Evolutionary conservation across 2,113 vertebrate genomes (phyloP).

Genomic region (Chaetops frenatus): DNA sequence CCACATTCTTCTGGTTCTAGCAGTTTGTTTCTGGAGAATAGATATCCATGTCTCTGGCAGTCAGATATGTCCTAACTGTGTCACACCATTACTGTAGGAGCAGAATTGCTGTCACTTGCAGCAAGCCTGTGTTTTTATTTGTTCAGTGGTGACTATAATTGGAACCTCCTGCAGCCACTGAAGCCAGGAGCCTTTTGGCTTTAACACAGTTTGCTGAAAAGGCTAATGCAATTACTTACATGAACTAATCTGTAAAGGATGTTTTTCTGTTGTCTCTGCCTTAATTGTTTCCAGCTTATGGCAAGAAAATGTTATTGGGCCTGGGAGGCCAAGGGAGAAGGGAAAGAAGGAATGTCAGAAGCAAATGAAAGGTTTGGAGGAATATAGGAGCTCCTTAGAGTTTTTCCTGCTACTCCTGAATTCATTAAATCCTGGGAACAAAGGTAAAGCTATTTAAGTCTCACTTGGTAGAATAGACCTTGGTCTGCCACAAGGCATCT

Average conservation of each 20-base stretch:
- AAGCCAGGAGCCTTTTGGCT: slow-evolving; percentile 41
- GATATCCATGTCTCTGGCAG: background rate
- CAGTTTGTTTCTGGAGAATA: background rate
- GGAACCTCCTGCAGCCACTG: background rate
- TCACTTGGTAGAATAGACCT: background rate
- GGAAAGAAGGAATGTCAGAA: background rate
- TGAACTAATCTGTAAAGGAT: slow-evolving; percentile 42
- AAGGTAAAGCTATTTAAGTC: background rate
- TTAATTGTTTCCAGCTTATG: slow-evolving; percentile 44
- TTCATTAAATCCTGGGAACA: background rate
- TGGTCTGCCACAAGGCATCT: background rate
- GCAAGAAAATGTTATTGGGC: background rate
- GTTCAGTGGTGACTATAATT: background rate
- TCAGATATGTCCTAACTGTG: background rate
- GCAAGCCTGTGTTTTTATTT: background rate
- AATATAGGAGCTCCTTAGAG: background rate
- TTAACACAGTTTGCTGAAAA: background rate
- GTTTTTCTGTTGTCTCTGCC: slow-evolving; percentile 50
- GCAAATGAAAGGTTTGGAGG: background rate
- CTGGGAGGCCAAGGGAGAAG: background rate
- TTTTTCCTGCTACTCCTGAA: background rate
- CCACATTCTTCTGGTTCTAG: background rate
- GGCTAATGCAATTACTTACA: background rate
- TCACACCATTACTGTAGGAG: background rate
- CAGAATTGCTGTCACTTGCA: background rate